Conservation (phyloP, 2,888 invertebrate genomes). For the Netelia melanura region DNA sequence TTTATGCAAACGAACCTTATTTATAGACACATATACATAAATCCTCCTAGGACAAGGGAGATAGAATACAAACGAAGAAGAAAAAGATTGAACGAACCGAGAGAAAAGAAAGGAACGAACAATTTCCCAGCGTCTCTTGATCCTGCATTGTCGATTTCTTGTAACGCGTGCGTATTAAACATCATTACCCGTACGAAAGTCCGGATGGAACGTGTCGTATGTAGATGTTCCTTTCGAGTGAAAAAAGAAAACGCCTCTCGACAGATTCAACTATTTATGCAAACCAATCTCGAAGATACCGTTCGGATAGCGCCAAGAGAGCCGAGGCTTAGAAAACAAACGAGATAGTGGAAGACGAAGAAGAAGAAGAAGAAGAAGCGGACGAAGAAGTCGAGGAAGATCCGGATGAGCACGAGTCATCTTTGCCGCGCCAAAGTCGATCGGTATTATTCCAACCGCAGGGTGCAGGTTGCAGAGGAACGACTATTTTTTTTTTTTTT, state of each 20-base stretch:
- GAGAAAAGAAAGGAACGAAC: conserved; percentile 2
- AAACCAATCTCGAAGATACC: conserved; percentile 58
- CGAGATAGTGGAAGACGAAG: not conserved
- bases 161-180: conserved; percentile 13
- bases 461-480: conserved; percentile 24
- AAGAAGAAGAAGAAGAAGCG: not conserved
- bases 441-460: conserved; percentile 51
- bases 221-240: not conserved
- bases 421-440: conserved; percentile 49
- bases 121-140: conserved; percentile 4
- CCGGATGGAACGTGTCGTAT: not conserved
- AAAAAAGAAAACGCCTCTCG: conserved; percentile 25
- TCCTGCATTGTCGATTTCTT: no score
- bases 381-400: conserved; percentile 18
- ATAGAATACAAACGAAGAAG: not conserved
- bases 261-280: conserved; percentile 57
- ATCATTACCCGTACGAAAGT: conserved; percentile 4
- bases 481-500: not conserved
- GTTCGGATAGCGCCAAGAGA: conserved; percentile 9
- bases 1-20: conserved; percentile 75
- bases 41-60: not conserved
- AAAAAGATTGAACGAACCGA: not conserved
- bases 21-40: conserved; percentile 16
- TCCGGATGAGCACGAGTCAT: conserved; percentile 47
- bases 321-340: conserved; percentile 8